phyloP scores from a whole-genome alignment of 2,113 vertebrate genomes.

The Leucoraja erinaceus region DNA sequence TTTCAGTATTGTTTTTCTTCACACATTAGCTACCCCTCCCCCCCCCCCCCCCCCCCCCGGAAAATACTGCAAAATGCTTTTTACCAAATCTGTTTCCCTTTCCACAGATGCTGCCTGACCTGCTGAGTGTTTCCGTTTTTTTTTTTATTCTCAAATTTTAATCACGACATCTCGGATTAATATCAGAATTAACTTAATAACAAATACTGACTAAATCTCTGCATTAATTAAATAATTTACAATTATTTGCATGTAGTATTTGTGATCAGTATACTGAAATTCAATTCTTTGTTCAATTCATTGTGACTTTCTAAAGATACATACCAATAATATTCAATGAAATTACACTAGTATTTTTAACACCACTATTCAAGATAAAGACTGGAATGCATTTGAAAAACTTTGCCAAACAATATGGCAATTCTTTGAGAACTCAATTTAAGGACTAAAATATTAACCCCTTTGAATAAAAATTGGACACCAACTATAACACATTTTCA shows the following conservation, averaged over 20 bases:
- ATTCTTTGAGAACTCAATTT: not conserved
- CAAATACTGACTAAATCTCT: not conserved
- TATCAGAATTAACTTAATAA: not conserved
- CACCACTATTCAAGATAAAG: not conserved
- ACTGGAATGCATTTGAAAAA: not conserved
- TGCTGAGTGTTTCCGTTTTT: too few relatives aligned
- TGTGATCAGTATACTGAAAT: not conserved
- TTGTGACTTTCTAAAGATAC: not conserved
- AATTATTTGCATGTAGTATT: not conserved
- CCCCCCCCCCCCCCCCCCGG: too few relatives aligned
- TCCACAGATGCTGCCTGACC: too few relatives aligned
- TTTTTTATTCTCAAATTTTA: too few relatives aligned
- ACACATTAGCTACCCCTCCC: too few relatives aligned
- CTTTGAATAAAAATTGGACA: not conserved
- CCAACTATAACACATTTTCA: not conserved
- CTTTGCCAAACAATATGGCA: not conserved
- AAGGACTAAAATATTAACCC: not conserved
- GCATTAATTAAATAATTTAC: not conserved
- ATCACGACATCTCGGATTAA: not conserved
- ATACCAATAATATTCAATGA: not conserved
- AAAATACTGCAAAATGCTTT: too few relatives aligned
- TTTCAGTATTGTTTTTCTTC: not conserved
- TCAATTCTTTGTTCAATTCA: not conserved
- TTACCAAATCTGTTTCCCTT: too few relatives aligned
- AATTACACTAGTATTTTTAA: not conserved